phyloP scores from a whole-genome alignment of 1,140 invertebrate genomes.

The Zaprionus kolodkinae region DNA sequence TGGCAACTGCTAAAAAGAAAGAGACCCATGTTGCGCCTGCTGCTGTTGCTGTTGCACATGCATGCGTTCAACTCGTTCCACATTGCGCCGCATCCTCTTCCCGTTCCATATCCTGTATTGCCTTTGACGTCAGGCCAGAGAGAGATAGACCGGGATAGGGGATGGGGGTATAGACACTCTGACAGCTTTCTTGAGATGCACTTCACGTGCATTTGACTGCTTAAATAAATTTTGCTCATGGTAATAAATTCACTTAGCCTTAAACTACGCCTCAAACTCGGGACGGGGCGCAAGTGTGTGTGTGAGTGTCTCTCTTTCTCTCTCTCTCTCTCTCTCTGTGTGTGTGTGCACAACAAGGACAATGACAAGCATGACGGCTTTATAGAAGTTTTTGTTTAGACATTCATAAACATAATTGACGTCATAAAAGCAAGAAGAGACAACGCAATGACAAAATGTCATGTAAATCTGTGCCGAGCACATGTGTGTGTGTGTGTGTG shows the following conservation, averaged over 20 bases:
- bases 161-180: conserved; percentile 17
- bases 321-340: too few relatives aligned
- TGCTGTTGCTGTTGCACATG: conserved; percentile 8
- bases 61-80: neutral
- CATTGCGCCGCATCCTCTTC: conserved; percentile 3
- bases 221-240: conserved; percentile 82
- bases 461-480: conserved; percentile 75
- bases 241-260: conserved; percentile 82
- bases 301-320: conserved; percentile 5
- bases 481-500: conserved; percentile 23
- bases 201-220: conserved; percentile 82
- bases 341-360: conserved; percentile 40
- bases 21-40: conserved; percentile 47
- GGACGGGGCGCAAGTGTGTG: neutral
- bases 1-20: conserved; percentile 8
- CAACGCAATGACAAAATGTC: conserved; percentile 78
- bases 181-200: conserved; percentile 78
- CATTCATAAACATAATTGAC: conserved; percentile 83
- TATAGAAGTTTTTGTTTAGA: conserved; percentile 80
- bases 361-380: conserved; percentile 60
- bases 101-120: conserved; percentile 17
- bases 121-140: conserved; percentile 45
- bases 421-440: conserved; percentile 70
- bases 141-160: neutral
- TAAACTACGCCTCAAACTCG: conserved; percentile 53